phyloP scores from a whole-genome alignment of 2,113 vertebrate species.

The Sceloporus undulatus region DNA sequence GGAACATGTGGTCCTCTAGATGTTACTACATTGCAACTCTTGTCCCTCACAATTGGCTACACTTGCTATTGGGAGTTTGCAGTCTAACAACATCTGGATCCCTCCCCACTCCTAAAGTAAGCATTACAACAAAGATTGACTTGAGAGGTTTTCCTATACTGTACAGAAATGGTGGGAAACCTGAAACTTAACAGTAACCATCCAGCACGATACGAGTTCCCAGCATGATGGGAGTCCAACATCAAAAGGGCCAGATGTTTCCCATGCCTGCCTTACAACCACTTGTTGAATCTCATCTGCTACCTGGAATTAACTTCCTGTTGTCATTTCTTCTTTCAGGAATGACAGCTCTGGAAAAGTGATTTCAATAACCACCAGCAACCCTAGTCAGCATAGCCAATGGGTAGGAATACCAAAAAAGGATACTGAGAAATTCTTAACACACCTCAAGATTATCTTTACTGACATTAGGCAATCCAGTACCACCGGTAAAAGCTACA shows the following conservation, averaged over 20 bases:
- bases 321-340: not conserved
- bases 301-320: not conserved
- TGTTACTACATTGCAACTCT: not conserved
- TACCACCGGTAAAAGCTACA: not conserved
- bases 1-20: not conserved
- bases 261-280: not conserved
- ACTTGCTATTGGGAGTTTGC: not conserved
- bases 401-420: too few relatives aligned
- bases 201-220: not conserved
- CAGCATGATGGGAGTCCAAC: not conserved
- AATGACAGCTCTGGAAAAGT: not conserved
- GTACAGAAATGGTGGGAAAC: too few relatives aligned
- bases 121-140: not conserved
- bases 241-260: not conserved
- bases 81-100: not conserved
- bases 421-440: not conserved
- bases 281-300: not conserved
- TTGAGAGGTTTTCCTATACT: not conserved
- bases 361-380: not conserved
- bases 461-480: not conserved
- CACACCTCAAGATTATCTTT: not conserved
- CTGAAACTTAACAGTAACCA: not conserved
- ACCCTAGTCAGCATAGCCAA: too few relatives aligned
- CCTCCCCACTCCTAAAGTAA: not conserved
- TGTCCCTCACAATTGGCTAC: not conserved